Base-by-base conservation (phyloP, 1,140 invertebrate genomes). In the Drosophila lacteicornis region DNA sequence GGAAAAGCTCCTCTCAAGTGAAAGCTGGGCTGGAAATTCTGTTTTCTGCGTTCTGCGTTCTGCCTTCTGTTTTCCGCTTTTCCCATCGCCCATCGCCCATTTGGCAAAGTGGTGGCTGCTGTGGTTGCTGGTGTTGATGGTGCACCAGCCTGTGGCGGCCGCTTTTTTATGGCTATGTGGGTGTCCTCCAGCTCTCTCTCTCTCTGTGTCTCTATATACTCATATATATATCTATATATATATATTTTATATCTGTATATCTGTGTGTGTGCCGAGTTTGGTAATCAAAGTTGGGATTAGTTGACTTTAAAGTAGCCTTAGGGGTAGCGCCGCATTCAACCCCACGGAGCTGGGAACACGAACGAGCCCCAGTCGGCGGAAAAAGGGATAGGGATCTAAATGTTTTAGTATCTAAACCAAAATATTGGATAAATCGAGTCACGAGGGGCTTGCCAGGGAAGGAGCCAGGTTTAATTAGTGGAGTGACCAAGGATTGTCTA, bases 231-330 rank as follows among this genome's bases (percentile, higher is more conserved):
- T 2, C 2, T n/a, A 22, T 6, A 40, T 19, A 38, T 22, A 0
- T 55, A 11, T 25, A 38, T 30, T 17, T 13, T 33, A 33, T 36
- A 56, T 27, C 27, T 68, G 50, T 22, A 22, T 22, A 22, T 22
- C 1, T 43, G 43, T 53, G 19, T 70, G 68, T 33, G 51, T 22
- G 62, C 40, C 40, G 42, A 45, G 47, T 46, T 47, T n/a, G 63
- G 75, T 77, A 77, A 75, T 75, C 76, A 79, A 79, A 79, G 66
- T 58, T 59, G 46, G 77, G 61, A 80, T 75, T 75, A 80, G 63
- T 61, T 63, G 56, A 75, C 77, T 80, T 80, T 80, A 80, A 80
- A 80, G 42, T 74, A 45, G 77, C 56, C 57, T 75, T 56, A 61
- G 71, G 69, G 71, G 71, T 75, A 62, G 71, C 46, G 68, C 22